Evolutionary conservation across 1,140 invertebrate genomes (phyloP).

Genomic region (Trichonephila inaurata): DNA sequence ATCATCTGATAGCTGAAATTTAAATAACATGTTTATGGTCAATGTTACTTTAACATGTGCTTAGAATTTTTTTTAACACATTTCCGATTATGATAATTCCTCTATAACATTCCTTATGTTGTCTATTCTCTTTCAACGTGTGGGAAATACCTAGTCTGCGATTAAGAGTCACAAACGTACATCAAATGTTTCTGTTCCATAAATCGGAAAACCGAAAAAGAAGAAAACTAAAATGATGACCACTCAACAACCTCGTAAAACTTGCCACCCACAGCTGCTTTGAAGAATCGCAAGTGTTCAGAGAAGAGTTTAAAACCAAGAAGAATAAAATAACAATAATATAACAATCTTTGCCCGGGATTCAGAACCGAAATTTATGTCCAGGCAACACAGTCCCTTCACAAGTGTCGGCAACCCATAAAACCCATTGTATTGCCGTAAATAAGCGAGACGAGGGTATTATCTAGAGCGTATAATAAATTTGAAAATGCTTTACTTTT

Average conservation of each 20-base stretch:
- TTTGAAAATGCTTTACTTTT: constrained; percentile 57
- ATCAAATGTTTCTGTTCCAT: background rate
- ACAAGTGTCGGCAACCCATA: background rate
- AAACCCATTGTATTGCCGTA: constrained; percentile 45
- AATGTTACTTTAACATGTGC: no score
- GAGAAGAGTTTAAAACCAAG: background rate
- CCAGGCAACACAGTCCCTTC: background rate
- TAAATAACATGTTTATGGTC: no score
- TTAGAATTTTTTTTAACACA: no score
- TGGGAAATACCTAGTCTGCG: no score
- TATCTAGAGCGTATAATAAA: constrained; percentile 32
- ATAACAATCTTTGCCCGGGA: background rate
- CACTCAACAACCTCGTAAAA: constrained; percentile 30
- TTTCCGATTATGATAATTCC: no score
- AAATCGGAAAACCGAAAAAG: background rate
- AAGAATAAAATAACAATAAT: background rate
- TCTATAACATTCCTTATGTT: no score
- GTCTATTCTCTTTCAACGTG: no score
- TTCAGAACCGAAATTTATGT: constrained; percentile 30
- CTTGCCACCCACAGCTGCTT: background rate
- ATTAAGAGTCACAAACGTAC: no score
- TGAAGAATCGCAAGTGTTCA: background rate
- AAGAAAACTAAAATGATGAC: background rate
- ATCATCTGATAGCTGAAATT: no score
- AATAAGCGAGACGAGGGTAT: constrained; percentile 8